Evolutionary conservation across 2,113 vertebrate genomes (phyloP), one percentile per base, ranked within the genome.

Genomic region (Tyrannus savana): DNA sequence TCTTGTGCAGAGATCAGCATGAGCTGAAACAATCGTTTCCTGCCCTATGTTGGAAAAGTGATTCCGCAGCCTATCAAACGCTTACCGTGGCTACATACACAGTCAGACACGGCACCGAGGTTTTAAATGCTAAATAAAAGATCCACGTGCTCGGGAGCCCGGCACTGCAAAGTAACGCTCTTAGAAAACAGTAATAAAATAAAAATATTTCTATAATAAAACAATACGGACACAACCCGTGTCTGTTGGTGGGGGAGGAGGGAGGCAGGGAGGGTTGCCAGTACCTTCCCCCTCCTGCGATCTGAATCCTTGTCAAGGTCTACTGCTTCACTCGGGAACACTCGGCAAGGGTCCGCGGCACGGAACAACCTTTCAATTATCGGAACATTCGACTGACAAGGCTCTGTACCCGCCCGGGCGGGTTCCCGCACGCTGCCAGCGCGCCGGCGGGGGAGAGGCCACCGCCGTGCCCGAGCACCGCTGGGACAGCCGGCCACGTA

Each of bases 221-320:
- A 27, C 7, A 30, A n/a, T 2, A 41, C 0, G 4, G 76, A 41
- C 53, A 28, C 8, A 73, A n/a, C 25, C n/a, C 5, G 1, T 6
- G 47, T 27, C 19, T 25, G 23, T 1, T 7, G 47, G 30, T 2
- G 10, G 9, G 49, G 30, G 15, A 19, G 24, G 14, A n/a, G 11
- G 39, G 17, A 69, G 28, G 42, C 46, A 41, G 67, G 59, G 27
- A 39, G 25, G 14, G 44, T 12, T 69, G 49, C 37, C 63, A 41
- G 21, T 5, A 69, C 27, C 37, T 74, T 42, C 23, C n/a, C 10
- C 31, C 31, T 42, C 42, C 59, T 21, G 41, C 8, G 31, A 33
- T 19, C 24, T 58, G 76, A 89, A 39, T 13, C 55, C 10, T 39
- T 7, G 25, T 25, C 68, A 35, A 58, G 73, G n/a, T 31, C 28